Evolutionary conservation across 2,797 vertebrate species (phyloP), one percentile per base, ranked within the genome.

Genomic region (Urocyon cinereoargenteus): DNA sequence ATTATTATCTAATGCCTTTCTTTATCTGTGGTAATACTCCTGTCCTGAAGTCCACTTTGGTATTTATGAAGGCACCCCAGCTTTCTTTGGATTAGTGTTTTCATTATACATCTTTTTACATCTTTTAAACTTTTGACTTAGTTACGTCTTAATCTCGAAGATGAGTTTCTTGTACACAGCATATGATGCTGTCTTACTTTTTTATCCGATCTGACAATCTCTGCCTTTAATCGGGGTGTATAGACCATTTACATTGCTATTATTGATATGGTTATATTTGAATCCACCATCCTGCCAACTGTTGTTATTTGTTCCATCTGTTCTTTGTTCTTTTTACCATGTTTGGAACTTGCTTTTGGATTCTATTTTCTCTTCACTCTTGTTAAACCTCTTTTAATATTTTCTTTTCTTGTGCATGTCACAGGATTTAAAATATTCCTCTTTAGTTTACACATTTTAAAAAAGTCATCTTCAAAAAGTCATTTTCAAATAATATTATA

Each of bases 221-320:
- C 34, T 91, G 64, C 34, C 72, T 84, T 84, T 86, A 90, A 55
- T 86, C 81, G 6, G 9, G 19, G n/a, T 34, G 7, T 51, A 13
- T 40, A 81, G 79, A 62, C 16, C 12, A 36, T 49, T 86, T 77
- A 70, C 19, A 26, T 62, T 87, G 24, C 49, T 83, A 16, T 82
- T 73, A 26, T 51, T 78, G 36, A 92, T 36, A 12, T 72, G 72
- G 34, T 88, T 94, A n/a, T 28, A 77, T 93, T 90, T 70, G 87
- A 75, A 86, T 77, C 31, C 57, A 51, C 16, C 31, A 34, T 81
- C 64, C 75, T 87, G 31, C n/a, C 90, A 36, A 26, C 83, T 26
- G 19, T 83, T 72, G 64, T 24, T 79, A 14, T 94, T 66, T 75
- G 36, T 66, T 73, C 26, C 7, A 11, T 87, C 12, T 78, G 19